phyloP scores from a whole-genome alignment of 2,888 invertebrate species.

The Ischnura elegans region DNA sequence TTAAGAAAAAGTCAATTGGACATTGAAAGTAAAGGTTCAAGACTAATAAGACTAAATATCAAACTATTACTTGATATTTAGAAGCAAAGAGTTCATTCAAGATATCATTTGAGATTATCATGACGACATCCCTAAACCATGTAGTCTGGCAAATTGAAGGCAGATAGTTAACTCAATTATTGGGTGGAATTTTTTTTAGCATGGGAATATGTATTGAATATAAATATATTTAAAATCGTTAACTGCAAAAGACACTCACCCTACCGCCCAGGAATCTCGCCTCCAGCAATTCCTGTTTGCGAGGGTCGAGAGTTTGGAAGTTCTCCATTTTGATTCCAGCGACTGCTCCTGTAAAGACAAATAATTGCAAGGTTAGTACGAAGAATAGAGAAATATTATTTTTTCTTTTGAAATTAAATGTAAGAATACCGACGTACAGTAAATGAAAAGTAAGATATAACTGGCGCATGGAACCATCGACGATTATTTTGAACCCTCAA shows the following conservation, averaged over 20 bases:
- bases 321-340: slow-evolving; percentile 89
- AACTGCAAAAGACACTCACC: slow-evolving; percentile 82
- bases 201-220: neutral
- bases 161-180: neutral
- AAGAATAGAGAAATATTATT: too few species aligned
- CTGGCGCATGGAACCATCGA: too few species aligned
- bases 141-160: neutral
- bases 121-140: neutral
- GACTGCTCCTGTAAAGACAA: slow-evolving; percentile 68
- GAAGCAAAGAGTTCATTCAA: too few species aligned
- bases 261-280: slow-evolving; percentile 95
- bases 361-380: neutral
- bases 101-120: neutral
- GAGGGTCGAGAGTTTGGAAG: slow-evolving; percentile 97
- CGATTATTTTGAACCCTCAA: too few species aligned
- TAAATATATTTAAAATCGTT: neutral
- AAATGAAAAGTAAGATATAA: too few species aligned
- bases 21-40: too few species aligned
- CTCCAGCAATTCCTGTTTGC: slow-evolving; percentile 99
- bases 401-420: too few species aligned
- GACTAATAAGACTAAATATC: too few species aligned
- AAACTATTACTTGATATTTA: too few species aligned
- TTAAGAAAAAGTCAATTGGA: too few species aligned
- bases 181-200: neutral
- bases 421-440: too few species aligned